Conservation (phyloP, 2,113 vertebrate genomes). For the Dromiciops gliroides region DNA sequence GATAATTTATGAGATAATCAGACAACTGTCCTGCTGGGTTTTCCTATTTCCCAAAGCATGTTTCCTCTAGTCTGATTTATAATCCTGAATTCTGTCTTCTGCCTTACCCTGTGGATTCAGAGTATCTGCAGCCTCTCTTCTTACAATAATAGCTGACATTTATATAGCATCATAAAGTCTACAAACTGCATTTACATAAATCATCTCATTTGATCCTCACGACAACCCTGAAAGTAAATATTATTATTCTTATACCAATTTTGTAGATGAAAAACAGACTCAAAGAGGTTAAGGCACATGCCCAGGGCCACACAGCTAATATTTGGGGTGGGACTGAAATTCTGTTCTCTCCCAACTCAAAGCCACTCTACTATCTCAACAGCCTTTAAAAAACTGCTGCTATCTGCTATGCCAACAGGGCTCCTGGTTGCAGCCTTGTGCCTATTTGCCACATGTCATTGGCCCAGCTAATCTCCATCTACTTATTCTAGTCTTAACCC, state of each 20-base stretch:
- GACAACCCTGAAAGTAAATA: not conserved
- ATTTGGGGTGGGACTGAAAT: not conserved
- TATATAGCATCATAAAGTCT: not conserved
- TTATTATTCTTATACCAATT: not conserved
- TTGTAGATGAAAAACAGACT: not conserved
- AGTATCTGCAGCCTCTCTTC: not conserved
- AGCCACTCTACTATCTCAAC: not conserved
- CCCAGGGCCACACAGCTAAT: not conserved
- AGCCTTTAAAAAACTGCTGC: not conserved
- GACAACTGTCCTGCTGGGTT: constrained; percentile 12
- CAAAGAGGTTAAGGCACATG: not conserved
- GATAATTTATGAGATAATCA: constrained; percentile 17
- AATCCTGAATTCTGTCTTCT: constrained; percentile 34
- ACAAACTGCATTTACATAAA: not conserved
- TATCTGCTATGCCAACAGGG: not conserved
- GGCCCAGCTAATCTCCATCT: not conserved
- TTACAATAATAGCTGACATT: not conserved
- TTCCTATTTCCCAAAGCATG: constrained; percentile 6
- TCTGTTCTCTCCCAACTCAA: not conserved
- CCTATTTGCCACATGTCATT: not conserved
- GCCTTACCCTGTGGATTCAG: not conserved
- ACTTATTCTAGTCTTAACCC: constrained; percentile 12
- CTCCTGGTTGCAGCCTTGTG: not conserved
- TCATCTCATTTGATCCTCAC: not conserved
- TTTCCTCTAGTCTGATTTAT: constrained; percentile 20